Evolutionary conservation across 2,113 vertebrate species (phyloP).

Genomic region (Mugil cephalus): DNA sequence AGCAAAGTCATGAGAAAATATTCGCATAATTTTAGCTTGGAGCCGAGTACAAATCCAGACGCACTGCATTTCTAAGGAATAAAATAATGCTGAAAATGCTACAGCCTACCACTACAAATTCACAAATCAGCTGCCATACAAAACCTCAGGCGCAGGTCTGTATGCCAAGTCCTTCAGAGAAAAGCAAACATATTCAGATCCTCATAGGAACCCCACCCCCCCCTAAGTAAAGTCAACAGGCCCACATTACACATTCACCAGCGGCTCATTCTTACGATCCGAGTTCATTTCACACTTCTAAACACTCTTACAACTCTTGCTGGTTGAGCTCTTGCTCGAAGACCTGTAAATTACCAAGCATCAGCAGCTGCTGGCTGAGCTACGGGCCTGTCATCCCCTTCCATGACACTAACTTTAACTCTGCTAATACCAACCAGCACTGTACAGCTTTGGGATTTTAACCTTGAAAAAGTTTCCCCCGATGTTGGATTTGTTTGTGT

Average conservation of each 20-base stretch:
- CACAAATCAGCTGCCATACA: conserved; percentile 35
- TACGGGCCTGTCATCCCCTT: conserved; percentile 21
- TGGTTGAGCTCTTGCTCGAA: conserved; percentile 22
- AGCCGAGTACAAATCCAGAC: conserved; percentile 31
- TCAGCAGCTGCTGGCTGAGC: conserved; percentile 33
- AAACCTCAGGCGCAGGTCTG: conserved; percentile 47
- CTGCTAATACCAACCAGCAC: conserved; percentile 13
- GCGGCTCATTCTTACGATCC: conserved; percentile 35
- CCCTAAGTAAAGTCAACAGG: conserved; percentile 67
- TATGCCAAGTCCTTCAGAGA: conserved; percentile 52
- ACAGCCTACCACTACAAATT: conserved; percentile 5
- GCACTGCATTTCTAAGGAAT: conserved; percentile 16
- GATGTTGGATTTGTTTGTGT: background rate
- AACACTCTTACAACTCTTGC: conserved; percentile 37
- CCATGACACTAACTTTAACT: conserved; percentile 31
- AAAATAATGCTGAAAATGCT: conserved; percentile 8
- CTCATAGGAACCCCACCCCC: conserved; percentile 44
- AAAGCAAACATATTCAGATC: conserved; percentile 57
- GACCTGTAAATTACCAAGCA: conserved; percentile 53
- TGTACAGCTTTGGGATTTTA: conserved; percentile 14
- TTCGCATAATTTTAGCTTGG: conserved; percentile 12
- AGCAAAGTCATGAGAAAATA: conserved; percentile 3
- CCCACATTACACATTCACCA: conserved; percentile 53
- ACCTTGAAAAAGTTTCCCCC: conserved; percentile 6
- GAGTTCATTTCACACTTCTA: conserved; percentile 57